These are phyloP conservation scores for Corydoras maculifer DNA, from an alignment of 2,113 vertebrate species.

Conservation along the genomic window DNA sequence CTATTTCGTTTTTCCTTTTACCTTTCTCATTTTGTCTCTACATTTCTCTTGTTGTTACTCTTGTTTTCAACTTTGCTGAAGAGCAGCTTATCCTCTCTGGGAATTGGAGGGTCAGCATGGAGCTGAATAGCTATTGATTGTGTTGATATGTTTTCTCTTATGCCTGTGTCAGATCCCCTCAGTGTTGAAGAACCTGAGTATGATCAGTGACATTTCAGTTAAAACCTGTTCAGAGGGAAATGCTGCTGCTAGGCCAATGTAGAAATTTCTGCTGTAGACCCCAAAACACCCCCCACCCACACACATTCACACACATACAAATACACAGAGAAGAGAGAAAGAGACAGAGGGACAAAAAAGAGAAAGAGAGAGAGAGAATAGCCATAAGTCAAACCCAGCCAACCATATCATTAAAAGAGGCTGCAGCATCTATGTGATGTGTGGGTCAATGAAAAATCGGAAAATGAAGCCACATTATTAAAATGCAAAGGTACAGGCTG, in stretches of 20 bases:
- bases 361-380: background rate
- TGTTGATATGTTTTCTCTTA: slow-evolving; percentile 34
- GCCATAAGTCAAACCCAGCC: slow-evolving; percentile 16
- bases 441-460: slow-evolving; percentile 12
- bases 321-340: too few species aligned
- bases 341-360: too few species aligned
- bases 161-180: slow-evolving; percentile 21
- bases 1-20: background rate
- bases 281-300: background rate
- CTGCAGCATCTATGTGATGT: slow-evolving; percentile 4
- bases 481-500: background rate
- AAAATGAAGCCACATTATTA: background rate
- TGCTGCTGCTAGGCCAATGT: background rate
- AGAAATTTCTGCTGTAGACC: background rate
- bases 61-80: slow-evolving; percentile 21
- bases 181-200: background rate
- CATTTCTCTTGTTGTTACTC: background rate
- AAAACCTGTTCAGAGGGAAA: slow-evolving; percentile 4
- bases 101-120: slow-evolving; percentile 40
- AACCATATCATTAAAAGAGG: slow-evolving; percentile 23
- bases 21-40: background rate
- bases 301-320: too few species aligned
- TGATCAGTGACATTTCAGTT: slow-evolving; percentile 7
- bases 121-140: slow-evolving; percentile 49
- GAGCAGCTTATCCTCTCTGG: slow-evolving; percentile 22